Conservation (phyloP, 2,888 invertebrate species). For the Drosophila fulvimacula region DNA sequence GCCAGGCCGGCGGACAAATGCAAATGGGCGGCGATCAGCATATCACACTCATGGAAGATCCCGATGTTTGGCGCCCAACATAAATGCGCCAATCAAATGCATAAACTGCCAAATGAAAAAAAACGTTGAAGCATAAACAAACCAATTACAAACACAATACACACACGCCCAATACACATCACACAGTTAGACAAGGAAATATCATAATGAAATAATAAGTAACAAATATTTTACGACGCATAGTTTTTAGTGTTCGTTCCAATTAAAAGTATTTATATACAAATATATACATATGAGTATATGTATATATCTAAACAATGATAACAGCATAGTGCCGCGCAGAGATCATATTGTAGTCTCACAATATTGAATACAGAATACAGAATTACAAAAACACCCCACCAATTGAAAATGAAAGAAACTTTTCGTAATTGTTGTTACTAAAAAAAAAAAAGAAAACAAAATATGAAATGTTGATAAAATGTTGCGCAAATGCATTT, state of each 20-base stretch:
- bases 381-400: slow-evolving; percentile 71
- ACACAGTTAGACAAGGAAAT: slow-evolving; percentile 44
- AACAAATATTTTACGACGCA: slow-evolving; percentile 70
- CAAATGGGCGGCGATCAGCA: slow-evolving; percentile 86
- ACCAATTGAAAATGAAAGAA: slow-evolving; percentile 64
- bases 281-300: slow-evolving; percentile 9
- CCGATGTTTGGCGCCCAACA: slow-evolving; percentile 96
- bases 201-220: slow-evolving; percentile 52
- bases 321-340: slow-evolving; percentile 47
- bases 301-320: slow-evolving; percentile 9
- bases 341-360: slow-evolving; percentile 37
- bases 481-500: slow-evolving; percentile 63
- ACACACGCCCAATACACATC: slow-evolving; percentile 27
- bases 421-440: slow-evolving; percentile 61
- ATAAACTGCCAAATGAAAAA: slow-evolving; percentile 68
- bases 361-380: slow-evolving; percentile 34
- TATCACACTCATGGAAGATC: slow-evolving; percentile 96
- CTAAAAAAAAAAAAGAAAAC: slow-evolving; percentile 26
- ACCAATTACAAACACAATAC: slow-evolving; percentile 38
- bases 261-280: slow-evolving; percentile 36
- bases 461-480: slow-evolving; percentile 42
- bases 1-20: slow-evolving; percentile 85
- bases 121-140: slow-evolving; percentile 31
- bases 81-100: slow-evolving; percentile 86
- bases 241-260: slow-evolving; percentile 77